Base-by-base conservation (phyloP, 2,888 invertebrate genomes). In the Stenurella melanura region DNA sequence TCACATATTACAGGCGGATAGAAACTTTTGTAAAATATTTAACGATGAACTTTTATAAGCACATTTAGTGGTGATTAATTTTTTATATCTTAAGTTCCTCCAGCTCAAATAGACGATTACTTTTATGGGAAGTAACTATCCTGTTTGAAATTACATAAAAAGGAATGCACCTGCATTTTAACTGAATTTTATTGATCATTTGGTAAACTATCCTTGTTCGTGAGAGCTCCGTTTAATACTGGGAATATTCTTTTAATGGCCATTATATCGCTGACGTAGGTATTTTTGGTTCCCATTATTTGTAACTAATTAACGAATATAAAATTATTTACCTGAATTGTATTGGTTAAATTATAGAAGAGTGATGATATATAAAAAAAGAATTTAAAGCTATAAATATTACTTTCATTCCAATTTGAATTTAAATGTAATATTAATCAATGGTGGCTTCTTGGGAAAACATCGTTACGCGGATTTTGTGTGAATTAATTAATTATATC, bases 11-110 rank as follows among this genome's bases (percentile, higher is more conserved):
- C 15, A 42, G 1, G 15, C 15, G 15, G 12, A 42, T 12, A 11
- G 42, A 42, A 42, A 15, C 42, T 42, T 42, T 42, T 1, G 7
- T 11, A 42, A 42, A 42, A 42, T 42, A n/a, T 50, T 50, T 50
- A 50, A n/a, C n/a, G 50, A 3, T n/a, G 1, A 50, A n/a, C 50
- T 5, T 50, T n/a, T 50, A 50, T 42, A 15, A 50, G 50, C 1
- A n/a, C 50, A 15, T 50, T 64, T 64, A 64, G 64, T 19, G 42
- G 42, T 42, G 64, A 64, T 42, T 42, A 64, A 0, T n/a, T n/a
- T 42, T 64, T 64, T 64, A 42, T 42, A 64, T 19, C 42, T 64
- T 64, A 64, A 64, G 64, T 38, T 63, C 38, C 30, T 34, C 11
- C 38, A 38, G 18, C 10, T 64, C 42, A 42, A 64, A 42, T 42